Evolutionary conservation across 2,797 vertebrate species (phyloP).

Genomic region (Petrocephalus schoutedeni): DNA sequence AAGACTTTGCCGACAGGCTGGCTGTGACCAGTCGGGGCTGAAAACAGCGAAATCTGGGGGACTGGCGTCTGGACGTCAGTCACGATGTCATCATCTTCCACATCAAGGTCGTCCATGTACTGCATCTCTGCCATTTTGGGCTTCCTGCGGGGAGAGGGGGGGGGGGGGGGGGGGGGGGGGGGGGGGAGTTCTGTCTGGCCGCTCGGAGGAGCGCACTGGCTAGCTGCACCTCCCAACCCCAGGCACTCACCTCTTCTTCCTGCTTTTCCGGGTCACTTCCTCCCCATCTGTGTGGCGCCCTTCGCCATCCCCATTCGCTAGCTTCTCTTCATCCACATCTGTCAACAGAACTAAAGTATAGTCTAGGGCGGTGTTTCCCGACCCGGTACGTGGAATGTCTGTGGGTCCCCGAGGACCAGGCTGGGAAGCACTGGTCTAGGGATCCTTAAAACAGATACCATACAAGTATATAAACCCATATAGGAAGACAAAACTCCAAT

Average conservation of each 20-base stretch:
- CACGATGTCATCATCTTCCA: slow-evolving; percentile 89
- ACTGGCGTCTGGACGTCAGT: slow-evolving; percentile 60
- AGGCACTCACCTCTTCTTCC: slow-evolving; percentile 77
- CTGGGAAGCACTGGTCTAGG: background rate
- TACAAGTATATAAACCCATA: background rate
- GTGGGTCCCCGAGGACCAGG: background rate
- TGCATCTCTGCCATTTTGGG: slow-evolving; percentile 60
- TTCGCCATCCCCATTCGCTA: slow-evolving; percentile 70
- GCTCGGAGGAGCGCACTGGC: background rate
- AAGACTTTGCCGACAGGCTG: slow-evolving; percentile 89
- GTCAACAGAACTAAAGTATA: slow-evolving; percentile 33
- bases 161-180: background rate
- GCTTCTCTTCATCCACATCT: slow-evolving; percentile 62
- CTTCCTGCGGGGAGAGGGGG: slow-evolving; percentile 59
- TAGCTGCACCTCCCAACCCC: background rate
- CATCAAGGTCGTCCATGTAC: slow-evolving; percentile 67
- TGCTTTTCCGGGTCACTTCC: slow-evolving; percentile 66
- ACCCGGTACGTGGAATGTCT: background rate
- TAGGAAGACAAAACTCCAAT: background rate
- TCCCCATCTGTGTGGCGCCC: slow-evolving; percentile 71
- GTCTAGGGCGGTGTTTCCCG: background rate
- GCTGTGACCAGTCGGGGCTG: slow-evolving; percentile 75
- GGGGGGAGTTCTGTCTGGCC: background rate
- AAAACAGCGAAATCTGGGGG: slow-evolving; percentile 73
- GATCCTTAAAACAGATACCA: background rate